Conservation (phyloP, 64 coral and sea anemone species). For the Montipora sp. region DNA sequence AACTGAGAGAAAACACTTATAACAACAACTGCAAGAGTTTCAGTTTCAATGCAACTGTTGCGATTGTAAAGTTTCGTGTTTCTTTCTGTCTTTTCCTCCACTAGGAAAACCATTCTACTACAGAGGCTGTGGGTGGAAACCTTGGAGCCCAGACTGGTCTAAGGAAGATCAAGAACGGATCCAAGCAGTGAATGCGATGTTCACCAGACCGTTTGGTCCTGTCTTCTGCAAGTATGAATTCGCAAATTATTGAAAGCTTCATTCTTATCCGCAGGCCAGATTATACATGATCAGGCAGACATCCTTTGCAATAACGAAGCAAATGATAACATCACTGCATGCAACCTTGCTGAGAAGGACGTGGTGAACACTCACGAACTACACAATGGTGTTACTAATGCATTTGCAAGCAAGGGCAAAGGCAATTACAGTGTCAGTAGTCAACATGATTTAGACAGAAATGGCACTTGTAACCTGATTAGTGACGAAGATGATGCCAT, state of each 20-base stretch:
- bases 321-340: neutral
- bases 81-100: neutral
- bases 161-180: neutral
- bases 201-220: neutral
- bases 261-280: neutral
- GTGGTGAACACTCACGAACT: too few relatives aligned
- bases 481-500: neutral
- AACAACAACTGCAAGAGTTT: too few relatives aligned
- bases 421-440: neutral
- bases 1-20: too few relatives aligned
- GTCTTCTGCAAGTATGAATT: neutral
- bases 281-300: neutral
- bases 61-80: neutral
- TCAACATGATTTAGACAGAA: neutral
- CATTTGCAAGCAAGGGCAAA: neutral
- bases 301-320: neutral
- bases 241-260: neutral
- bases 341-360: too few relatives aligned
- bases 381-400: too few relatives aligned
- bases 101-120: neutral
- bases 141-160: neutral
- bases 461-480: neutral
- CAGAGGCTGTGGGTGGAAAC: conserved; percentile 1
- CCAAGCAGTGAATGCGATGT: neutral
- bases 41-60: neutral